Base-by-base conservation (phyloP, 2,888 invertebrate species). In the Cantharis nigra region DNA sequence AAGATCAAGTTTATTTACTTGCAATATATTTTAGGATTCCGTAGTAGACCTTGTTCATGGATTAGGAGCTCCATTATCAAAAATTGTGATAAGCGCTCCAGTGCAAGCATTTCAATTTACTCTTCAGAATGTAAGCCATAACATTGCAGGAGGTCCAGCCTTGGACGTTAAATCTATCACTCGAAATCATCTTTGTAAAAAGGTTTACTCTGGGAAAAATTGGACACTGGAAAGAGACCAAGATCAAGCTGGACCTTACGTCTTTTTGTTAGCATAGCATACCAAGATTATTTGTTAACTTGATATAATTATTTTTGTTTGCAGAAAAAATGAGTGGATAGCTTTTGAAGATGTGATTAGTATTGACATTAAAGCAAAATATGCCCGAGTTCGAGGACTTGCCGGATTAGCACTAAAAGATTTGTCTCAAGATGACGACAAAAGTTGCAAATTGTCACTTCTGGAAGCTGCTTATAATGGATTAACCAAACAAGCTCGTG, bases 221-320 rank as follows among this genome's bases (percentile, higher is more conserved):
- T 95, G 95, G 95, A 94, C 93, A 0, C 86, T 94, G 78, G 94
- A 95, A 85, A 90, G 95, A 75, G 95, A 95, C 82, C 94, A 94
- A 85, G 95, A 95, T 87, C 89, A 94, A 79, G 93, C 95, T 0
- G 94, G 93, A 77, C 94, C 94, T 81, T 94, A 94, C 84, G 93
- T 94, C 83, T 95, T 93, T 86, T 90, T 91, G 92, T 92, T 70
- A 23, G 64, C 18, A 23, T 5, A 64, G 2, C 18, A 20, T 64
- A 2, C 20, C 20, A 13, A 20, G 2, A 67, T 26, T 26, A 7
- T 16, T 67, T 67, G 3, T 23, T 13, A 7, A 67, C 49, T 49
- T 10, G 49, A 16, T 26, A n/a, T 7, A 10, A 4, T 67, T 75
- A 49, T 86, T 70, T 69, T 49, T 70, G 33, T 73, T 83, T 84